Evolutionary conservation across 2,888 invertebrate species (phyloP), one percentile per base, ranked within the genome.

Genomic region (Drosophila kokeensis): DNA sequence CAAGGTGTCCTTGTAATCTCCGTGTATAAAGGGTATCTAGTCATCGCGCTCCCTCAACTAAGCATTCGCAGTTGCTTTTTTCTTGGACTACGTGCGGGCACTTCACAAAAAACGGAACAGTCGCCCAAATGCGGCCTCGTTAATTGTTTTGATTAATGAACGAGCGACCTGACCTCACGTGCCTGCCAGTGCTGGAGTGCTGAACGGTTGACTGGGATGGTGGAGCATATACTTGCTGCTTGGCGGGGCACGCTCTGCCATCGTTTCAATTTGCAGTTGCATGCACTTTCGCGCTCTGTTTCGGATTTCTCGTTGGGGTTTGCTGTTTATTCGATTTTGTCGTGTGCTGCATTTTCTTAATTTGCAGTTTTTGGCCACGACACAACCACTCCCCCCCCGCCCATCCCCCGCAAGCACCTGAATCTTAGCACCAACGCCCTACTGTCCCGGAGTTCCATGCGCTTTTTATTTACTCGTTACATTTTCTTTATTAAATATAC

Each of bases 311-410:
- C 62, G 65, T 70, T 70, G 62, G 48, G 45, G 50, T 42, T 49
- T 34, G 60, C 85, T 87, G 90, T 88, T 90, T 90, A 90, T 91
- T 88, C 86, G 91, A 87, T 90, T 90, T 85, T 90, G 87, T 86
- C 91, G 91, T 88, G 91, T 83, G 76, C 72, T 81, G 90, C 72
- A 82, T 88, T 91, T 85, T 75, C 90, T 90, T 79, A 90, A 89
- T 90, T 87, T 89, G 83, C 81, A 79, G 76, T 73, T 83, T 78
- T 74, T 71, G 64, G 67, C 60, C 69, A 36, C 21, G 40, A 42
- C 62, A 61, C 36, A 50, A 38, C 5, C 55, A 27, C n/a, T 7
- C 18, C 11, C 32, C 32, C 21, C 48, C 53, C 21, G 4, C n/a
- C 42, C 18, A 11, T 30, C 11, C 7, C 55, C 45, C 27, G 18